Base-by-base conservation (phyloP, 2,797 vertebrate species). In the Podargus strigoides region DNA sequence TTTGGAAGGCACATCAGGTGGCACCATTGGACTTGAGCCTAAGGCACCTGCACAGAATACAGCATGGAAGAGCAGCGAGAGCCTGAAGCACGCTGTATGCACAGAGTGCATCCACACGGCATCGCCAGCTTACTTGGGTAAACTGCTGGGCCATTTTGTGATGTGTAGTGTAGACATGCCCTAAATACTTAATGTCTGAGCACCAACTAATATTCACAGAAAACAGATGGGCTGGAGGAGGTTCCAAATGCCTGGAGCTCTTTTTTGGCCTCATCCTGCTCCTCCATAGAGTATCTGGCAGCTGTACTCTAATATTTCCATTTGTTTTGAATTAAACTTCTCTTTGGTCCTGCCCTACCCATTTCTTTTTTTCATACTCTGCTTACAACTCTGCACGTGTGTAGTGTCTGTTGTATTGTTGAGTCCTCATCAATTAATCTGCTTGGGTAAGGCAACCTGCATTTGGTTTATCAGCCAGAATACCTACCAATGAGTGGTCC, bases 201-300 rank as follows among this genome's bases (percentile, higher is more conserved):
- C 66, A 86, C 21, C 76, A 87, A 70, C 52, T 93, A 90, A 86
- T 82, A 91, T 59, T 92, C 4, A 21, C 10, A 76, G 67, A 68
- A 91, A 92, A 84, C 85, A 96, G 87, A 93, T 70, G 85, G 87
- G 20, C 23, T 85, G 85, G 70, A 91, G 76, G 58, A 75, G 62
- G 47, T 73, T 91, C 69, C 87, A 87, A 85, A 77, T 32, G 79
- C 85, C 87, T 83, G 68, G 83, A 85, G 72, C 66, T 80, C 20
- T 30, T 78, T 75, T 84, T 30, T 66, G 47, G 55, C 62, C 55
- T 76, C 50, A 69, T 62, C 58, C 21, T 62, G n/a, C 53, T 93
- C n/a, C 36, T 72, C 22, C 30, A 83, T 10, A 10, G 46, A 84
- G 52, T 68, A 58, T 53, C 62, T 88, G 76, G 60, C 87, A 93